phyloP scores from a whole-genome alignment of 2,797 vertebrate species.

The Chiloscyllium punctatum region DNA sequence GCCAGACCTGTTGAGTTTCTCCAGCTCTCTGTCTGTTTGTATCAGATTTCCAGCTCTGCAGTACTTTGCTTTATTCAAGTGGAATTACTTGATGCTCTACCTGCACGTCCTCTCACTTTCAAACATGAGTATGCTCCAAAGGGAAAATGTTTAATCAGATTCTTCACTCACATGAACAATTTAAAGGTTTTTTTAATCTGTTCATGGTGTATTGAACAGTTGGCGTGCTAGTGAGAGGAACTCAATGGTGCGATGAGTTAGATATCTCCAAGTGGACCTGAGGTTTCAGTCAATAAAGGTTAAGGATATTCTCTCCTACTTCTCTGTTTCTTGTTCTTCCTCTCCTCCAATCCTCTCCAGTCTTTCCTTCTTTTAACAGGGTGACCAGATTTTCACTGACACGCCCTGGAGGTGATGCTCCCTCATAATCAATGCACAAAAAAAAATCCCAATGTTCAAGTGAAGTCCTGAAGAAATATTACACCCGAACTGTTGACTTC shows the following conservation, averaged over 20 bases:
- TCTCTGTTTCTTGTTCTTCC: constrained; percentile 42
- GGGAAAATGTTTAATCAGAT: not conserved
- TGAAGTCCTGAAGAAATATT: no score
- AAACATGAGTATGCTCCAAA: not conserved
- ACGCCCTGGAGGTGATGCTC: no score
- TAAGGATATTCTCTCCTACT: constrained; percentile 43
- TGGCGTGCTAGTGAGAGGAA: constrained; percentile 34
- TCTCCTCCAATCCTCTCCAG: not conserved
- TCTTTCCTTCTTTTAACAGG: not conserved
- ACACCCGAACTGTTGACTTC: no score
- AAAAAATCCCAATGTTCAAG: no score
- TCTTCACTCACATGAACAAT: not conserved
- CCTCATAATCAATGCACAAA: no score
- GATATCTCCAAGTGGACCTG: constrained; percentile 47
- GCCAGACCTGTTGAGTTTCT: no score
- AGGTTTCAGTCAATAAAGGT: constrained; percentile 41
- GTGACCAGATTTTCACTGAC: no score
- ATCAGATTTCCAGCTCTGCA: no score
- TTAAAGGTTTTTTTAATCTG: not conserved
- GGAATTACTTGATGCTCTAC: not conserved
- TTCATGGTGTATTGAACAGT: not conserved
- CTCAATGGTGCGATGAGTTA: constrained; percentile 41
- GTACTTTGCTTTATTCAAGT: not conserved
- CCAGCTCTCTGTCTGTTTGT: no score
- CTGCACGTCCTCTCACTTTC: not conserved